Conservation (phyloP, 2,888 invertebrate genomes). For the Rhopalosiphum nymphaeae region DNA sequence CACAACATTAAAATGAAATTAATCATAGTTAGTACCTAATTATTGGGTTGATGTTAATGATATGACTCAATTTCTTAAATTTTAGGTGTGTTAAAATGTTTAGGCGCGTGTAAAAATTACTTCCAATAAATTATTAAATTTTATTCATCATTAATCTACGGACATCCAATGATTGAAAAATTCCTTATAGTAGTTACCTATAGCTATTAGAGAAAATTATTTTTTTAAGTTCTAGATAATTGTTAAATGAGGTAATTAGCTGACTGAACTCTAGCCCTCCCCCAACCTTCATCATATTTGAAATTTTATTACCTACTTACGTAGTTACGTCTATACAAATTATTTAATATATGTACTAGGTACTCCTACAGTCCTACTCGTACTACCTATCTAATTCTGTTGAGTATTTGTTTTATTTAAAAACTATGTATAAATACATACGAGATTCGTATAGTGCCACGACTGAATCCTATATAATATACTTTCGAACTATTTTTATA, state of each 20-base stretch:
- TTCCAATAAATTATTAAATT: neutral
- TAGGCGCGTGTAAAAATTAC: neutral
- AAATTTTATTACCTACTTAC: neutral
- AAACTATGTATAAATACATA: neutral
- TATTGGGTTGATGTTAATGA: no score
- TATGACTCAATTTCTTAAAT: neutral
- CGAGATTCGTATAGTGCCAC: neutral
- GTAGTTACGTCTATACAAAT: no score
- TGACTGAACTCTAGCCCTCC: neutral
- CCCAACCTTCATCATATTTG: neutral
- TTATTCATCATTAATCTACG: neutral
- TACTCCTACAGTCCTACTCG: no score
- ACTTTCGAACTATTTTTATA: neutral
- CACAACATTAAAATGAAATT: neutral
- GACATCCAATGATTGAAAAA: neutral
- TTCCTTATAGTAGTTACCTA: no score
- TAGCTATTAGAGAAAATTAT: neutral
- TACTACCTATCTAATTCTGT: no score
- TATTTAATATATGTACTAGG: no score
- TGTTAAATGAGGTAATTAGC: neutral
- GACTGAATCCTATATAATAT: neutral
- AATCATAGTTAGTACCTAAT: no score
- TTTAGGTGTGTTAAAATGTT: neutral
- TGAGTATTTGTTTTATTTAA: neutral
- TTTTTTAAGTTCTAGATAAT: neutral